Evolutionary conservation across 1,140 invertebrate species (phyloP), one percentile per base, ranked within the genome.

Genomic region (Holotrichia oblita): DNA sequence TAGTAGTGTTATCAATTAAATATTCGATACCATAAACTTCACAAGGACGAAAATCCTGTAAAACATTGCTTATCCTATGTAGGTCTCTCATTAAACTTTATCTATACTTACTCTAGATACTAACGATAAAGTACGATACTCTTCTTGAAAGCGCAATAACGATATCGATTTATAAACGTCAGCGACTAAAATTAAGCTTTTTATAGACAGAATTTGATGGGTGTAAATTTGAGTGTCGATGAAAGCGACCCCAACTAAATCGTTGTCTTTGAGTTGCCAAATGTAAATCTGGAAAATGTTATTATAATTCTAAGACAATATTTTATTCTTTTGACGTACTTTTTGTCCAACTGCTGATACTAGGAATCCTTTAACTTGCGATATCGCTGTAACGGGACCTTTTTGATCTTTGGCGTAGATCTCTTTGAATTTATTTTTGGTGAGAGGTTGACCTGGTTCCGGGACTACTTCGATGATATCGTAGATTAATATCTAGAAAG

Each of bases 401-500:
- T 99, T 99, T 87, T 99, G 98, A 86, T 99, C 98, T 86, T 99
- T 99, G 0, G 97, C 95, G 87, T 99, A 97, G 40, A 97, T 91
- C 86, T 96, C 94, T 90, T 99, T 99, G 72, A 99, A 95, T 86
- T 97, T 94, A 86, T 99, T 98, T 88, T 99, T 98, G 0, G 98
- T 99, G 24, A 99, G 89, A 0, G 98, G 98, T 86, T 98, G 96
- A 0, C 97, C 98, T 0, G 98, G 98, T 87, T 99, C 98, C 0
- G 99, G 98, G 2, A 99, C 98, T 6, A 99, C 98, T 89, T 99
- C 98, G 83, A 99, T 99, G 10, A 99, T 95, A 86, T 99, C 98
- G 86, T 97, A 95, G 78, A 99, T 96, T 81, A 98, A 91, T 84
- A 98, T 97, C 92, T 95, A 84, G 76, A 88, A 87, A 79, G 83